Base-by-base conservation (phyloP, 2,888 invertebrate species). In the Ichneumoninae sp. region DNA sequence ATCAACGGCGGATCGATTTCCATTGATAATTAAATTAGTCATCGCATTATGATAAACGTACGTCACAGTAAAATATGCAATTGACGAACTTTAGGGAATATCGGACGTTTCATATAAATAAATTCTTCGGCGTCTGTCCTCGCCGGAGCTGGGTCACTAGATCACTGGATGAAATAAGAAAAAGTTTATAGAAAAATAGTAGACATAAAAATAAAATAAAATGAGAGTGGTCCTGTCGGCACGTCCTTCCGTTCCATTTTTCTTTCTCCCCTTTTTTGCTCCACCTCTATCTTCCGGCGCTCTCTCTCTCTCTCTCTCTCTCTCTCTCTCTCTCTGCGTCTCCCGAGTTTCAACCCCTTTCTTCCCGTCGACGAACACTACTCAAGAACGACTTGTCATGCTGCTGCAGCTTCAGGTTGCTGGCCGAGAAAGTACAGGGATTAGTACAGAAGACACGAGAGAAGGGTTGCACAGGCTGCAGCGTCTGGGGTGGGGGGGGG, bases 351-450 rank as follows among this genome's bases (percentile, higher is more conserved):
- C 66, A 47, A 66, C 13, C 66, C 44, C 1, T 26, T 60, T 74
- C 66, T 19, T 60, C 60, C 52, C 57, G 40, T 69, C 80, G 60
- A 44, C 66, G 71, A 47, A 62, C 69, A 52, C 47, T 26, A 78
- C 33, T 75, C 44, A 19, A 76, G 75, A 66, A 74, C 71, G 75
- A 65, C 52, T 66, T 50, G 62, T 50, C 30, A 22, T 8, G 26
- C 40, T 26, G 19, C 62, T 65, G 65, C 80, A 86, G 80, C 82
- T 81, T 86, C 82, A 77, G 84, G 84, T 86, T 86, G 84, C 74
- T 54, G 68, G 74, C 71, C 71, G 62, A 69, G 84, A 83, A 78
- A 86, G 84, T 83, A 88, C 86, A 87, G 85, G 87, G 88, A 89
- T 89, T 89, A 89, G 87, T 79, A 66, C 44, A 72, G 78, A 85